Conservation (phyloP, 2,888 invertebrate genomes). For the Agrochola lychnidis region DNA sequence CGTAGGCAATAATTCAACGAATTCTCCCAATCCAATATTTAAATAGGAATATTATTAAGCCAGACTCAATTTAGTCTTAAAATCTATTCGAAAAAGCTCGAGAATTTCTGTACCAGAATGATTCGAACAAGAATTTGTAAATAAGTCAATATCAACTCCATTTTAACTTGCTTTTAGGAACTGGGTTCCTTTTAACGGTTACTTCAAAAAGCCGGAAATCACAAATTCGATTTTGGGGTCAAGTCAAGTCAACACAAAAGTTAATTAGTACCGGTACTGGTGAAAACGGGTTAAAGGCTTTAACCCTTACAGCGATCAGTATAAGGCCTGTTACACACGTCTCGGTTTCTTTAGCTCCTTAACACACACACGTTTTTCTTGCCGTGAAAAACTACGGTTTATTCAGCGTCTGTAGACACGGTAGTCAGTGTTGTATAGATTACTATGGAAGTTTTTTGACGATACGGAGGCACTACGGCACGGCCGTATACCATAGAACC, state of each 20-base stretch:
- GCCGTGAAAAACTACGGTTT: too few relatives aligned
- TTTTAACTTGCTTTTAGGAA: not conserved
- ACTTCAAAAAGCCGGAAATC: constrained; percentile 28
- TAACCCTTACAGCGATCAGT: constrained; percentile 25
- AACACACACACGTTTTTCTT: too few relatives aligned
- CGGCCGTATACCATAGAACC: too few relatives aligned
- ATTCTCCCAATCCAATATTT: constrained; percentile 15
- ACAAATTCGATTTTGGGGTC: constrained; percentile 40
- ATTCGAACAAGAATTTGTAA: constrained; percentile 36
- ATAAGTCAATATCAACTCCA: constrained; percentile 15
- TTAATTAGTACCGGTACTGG: constrained; percentile 37
- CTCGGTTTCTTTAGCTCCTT: not conserved
- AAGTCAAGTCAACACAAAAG: constrained; percentile 37
- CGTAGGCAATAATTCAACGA: constrained; percentile 3
- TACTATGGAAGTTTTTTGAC: too few relatives aligned
- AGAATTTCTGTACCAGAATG: not conserved
- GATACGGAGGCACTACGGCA: too few relatives aligned
- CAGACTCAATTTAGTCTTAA: not conserved
- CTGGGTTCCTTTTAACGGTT: constrained; percentile 12
- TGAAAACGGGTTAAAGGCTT: constrained; percentile 20
- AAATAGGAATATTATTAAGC: constrained; percentile 15
- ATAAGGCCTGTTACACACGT: not conserved
- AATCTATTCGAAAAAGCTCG: not conserved
- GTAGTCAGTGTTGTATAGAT: too few relatives aligned
- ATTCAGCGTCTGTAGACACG: too few relatives aligned